Conservation (phyloP, 2,797 vertebrate species). For the Adelosebastes latens region DNA sequence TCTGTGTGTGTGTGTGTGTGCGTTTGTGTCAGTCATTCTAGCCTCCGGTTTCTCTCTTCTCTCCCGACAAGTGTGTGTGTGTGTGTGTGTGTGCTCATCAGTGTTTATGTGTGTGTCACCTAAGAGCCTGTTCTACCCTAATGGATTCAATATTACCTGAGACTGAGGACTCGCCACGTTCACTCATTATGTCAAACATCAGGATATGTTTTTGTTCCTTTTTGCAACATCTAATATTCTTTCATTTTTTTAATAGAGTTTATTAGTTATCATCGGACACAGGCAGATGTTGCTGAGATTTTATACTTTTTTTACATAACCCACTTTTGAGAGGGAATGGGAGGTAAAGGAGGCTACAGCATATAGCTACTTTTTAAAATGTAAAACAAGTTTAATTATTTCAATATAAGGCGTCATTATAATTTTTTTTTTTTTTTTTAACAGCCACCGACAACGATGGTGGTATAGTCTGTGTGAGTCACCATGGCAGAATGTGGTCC, state of each 20-base stretch:
- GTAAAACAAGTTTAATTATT: background rate
- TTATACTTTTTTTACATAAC: background rate
- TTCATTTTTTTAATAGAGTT: constrained; percentile 11
- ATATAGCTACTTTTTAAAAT: background rate
- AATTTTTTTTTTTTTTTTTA: too few relatives aligned
- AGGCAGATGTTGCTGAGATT: background rate
- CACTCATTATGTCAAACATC: constrained; percentile 36
- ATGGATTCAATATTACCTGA: constrained; percentile 47
- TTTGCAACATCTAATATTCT: constrained; percentile 26
- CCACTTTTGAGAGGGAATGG: background rate
- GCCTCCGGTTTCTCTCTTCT: background rate
- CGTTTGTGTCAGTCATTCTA: background rate
- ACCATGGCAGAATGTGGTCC: background rate
- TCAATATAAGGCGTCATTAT: background rate
- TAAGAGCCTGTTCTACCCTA: constrained; percentile 16
- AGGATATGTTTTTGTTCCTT: constrained; percentile 20
- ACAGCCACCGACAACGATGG: too few relatives aligned
- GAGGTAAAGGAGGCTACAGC: background rate
- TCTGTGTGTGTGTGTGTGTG: background rate
- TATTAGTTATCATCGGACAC: constrained; percentile 3
- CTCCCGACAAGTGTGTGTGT: background rate
- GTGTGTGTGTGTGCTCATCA: background rate
- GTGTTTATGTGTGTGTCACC: background rate
- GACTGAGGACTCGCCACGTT: constrained; percentile 20
- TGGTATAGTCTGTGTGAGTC: background rate